Evolutionary conservation across 2,113 vertebrate genomes (phyloP), one percentile per base, ranked within the genome.

Genomic region (Onychorhynchus coronatus): DNA sequence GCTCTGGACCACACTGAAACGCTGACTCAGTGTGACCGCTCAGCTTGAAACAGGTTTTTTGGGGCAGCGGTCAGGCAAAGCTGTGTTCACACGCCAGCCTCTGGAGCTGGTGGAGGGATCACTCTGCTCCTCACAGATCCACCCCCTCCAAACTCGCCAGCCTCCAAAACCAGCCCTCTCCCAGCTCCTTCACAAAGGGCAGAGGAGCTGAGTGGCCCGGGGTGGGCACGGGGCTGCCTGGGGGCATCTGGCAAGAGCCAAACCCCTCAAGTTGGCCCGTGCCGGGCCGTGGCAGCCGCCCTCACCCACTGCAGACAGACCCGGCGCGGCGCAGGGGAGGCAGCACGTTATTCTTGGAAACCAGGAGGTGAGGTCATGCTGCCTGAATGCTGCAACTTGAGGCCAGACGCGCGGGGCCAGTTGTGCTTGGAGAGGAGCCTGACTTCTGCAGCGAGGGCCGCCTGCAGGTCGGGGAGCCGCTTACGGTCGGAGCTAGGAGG

Each of bases 341-440:
- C 75, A 65, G 77, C 11, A 8, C 50, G 84, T 92, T 95, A 95
- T 94, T 98, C 97, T 96, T 94, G 96, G 97, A 98, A 96, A 93
- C 95, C 89, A 89, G 76, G 81, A 90, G 95, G 97, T 97, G 97
- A 98, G 89, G 89, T 98, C 97, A 98, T 92, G 85, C 91, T 89
- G 92, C 94, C 61, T 97, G 96, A 95, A 97, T 86, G 94, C 86
- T 88, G 97, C 97, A 97, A 97, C 96, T 95, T 35, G 85, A 98
- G 95, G 97, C 96, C 95, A 85, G 88, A 50, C 68, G n/a, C 46
- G 6, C 70, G 22, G 85, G 94, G 91, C 91, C 89, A 59, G 89
- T 75, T 84, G 91, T 66, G 94, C 94, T 88, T 70, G 92, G 96
- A 94, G 82, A 85, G 78, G 76, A 91, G 80, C 93, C 88, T 37